These are phyloP conservation scores for Dasypus novemcinctus DNA, from an alignment of 2,113 vertebrate genomes.

Conservation along the genomic window DNA sequence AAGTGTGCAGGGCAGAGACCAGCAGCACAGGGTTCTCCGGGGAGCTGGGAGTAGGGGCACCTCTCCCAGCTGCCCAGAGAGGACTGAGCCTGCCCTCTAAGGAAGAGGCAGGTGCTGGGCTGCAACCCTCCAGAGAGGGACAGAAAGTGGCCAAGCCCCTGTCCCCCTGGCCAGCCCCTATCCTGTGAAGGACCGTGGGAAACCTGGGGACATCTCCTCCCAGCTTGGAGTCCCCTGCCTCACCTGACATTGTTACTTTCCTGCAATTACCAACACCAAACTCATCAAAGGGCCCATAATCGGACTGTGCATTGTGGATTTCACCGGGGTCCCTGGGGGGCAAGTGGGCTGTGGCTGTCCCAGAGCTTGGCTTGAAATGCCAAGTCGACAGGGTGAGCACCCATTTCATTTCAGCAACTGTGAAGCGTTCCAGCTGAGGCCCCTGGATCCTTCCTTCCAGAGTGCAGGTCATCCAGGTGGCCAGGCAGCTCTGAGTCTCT, in stretches of 20 bases:
- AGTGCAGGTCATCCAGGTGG: too few relatives aligned
- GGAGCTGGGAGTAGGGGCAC: not conserved
- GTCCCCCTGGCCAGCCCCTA: not conserved
- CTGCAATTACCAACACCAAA: not conserved
- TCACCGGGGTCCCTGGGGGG: fast-evolving
- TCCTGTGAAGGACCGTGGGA: not conserved
- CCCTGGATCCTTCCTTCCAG: not conserved
- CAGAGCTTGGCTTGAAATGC: not conserved
- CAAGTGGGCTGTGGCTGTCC: too few relatives aligned
- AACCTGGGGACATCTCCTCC: not conserved
- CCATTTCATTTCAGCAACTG: not conserved
- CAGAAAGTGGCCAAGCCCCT: not conserved
- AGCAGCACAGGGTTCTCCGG: not conserved
- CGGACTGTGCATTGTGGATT: not conserved
- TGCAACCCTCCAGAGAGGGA: not conserved
- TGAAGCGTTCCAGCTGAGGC: fast-evolving
- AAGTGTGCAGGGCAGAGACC: not conserved
- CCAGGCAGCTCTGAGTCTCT: not conserved
- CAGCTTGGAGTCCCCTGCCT: not conserved
- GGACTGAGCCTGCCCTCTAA: not conserved
- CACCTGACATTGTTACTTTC: not conserved
- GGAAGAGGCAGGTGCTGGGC: not conserved
- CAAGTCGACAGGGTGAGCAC: not conserved
- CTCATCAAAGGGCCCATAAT: not conserved
- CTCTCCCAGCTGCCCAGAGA: not conserved